phyloP scores from a whole-genome alignment of 2,113 vertebrate genomes.

The Chionomys nivalis region DNA sequence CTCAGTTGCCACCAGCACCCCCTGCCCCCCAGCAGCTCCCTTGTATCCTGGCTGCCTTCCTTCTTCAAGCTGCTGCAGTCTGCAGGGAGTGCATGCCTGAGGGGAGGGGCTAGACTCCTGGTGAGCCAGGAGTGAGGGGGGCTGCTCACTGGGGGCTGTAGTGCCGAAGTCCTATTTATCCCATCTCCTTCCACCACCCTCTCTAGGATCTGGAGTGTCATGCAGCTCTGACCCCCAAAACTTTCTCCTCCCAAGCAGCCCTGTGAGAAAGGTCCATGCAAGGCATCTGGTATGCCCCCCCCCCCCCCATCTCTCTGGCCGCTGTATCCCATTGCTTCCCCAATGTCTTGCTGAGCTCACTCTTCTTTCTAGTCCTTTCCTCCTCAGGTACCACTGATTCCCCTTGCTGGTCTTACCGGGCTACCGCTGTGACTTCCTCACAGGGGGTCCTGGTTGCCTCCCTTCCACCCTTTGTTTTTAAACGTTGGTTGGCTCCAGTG shows the following conservation, averaged over 20 bases:
- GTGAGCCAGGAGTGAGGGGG: not conserved
- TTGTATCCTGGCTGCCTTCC: not conserved
- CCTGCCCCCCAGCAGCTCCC: not conserved
- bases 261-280: not conserved
- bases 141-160: not conserved
- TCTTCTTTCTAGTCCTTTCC: not conserved
- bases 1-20: not conserved
- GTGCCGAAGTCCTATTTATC: not conserved
- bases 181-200: not conserved
- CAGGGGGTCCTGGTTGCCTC: not conserved
- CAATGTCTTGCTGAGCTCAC: accelerated
- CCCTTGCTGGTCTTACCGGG: not conserved
- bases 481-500: not conserved
- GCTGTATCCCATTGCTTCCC: not conserved
- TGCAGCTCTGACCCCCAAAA: not conserved
- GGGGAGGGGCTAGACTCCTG: not conserved
- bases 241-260: not conserved
- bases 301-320: not conserved
- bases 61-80: not conserved
- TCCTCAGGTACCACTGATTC: not conserved
- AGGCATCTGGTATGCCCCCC: not conserved
- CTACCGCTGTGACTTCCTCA: not conserved
- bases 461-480: not conserved
- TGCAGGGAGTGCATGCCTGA: not conserved
- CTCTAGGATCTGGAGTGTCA: not conserved